Conservation (phyloP, 2,797 vertebrate species). For the Brotula barbata region DNA sequence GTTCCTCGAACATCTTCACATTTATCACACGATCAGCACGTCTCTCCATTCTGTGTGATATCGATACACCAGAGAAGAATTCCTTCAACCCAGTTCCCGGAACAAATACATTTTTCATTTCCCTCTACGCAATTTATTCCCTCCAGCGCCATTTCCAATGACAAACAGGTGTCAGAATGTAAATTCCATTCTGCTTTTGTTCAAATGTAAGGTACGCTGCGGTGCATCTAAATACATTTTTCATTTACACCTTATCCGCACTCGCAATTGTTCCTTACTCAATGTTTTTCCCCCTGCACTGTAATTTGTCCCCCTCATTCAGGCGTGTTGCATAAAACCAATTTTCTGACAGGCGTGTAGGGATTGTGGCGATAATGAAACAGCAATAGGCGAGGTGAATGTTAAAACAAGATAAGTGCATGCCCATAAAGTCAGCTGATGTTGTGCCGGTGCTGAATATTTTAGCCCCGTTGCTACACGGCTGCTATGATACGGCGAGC, state of each 20-base stretch:
- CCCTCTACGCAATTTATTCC: conserved; percentile 29
- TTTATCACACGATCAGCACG: conserved; percentile 14
- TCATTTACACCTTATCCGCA: conserved; percentile 46
- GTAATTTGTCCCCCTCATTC: conserved; percentile 54
- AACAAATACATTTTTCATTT: conserved; percentile 15
- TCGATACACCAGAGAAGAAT: conserved; percentile 9
- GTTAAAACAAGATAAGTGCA: conserved; percentile 67
- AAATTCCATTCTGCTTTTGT: conserved; percentile 24
- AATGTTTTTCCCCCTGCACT: conserved; percentile 24
- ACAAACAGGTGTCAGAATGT: conserved; percentile 39
- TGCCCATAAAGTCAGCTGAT: conserved; percentile 43
- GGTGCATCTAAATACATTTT: conserved; percentile 24
- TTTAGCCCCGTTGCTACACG: conserved; percentile 15
- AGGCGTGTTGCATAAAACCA: conserved; percentile 68
- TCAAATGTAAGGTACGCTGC: conserved; percentile 10
- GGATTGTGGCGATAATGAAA: conserved; percentile 73
- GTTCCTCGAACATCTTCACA: not conserved
- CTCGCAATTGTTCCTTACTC: conserved; percentile 38
- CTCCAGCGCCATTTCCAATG: conserved; percentile 30
- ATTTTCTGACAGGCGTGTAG: conserved; percentile 62
- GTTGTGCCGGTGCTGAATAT: conserved; percentile 29
- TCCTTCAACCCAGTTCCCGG: not conserved
- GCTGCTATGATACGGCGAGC: conserved; percentile 5
- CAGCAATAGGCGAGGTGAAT: conserved; percentile 64
- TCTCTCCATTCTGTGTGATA: conserved; percentile 22